Evolutionary conservation across 2,888 invertebrate species (phyloP), one percentile per base, ranked within the genome.

Genomic region (Gibbula magus): DNA sequence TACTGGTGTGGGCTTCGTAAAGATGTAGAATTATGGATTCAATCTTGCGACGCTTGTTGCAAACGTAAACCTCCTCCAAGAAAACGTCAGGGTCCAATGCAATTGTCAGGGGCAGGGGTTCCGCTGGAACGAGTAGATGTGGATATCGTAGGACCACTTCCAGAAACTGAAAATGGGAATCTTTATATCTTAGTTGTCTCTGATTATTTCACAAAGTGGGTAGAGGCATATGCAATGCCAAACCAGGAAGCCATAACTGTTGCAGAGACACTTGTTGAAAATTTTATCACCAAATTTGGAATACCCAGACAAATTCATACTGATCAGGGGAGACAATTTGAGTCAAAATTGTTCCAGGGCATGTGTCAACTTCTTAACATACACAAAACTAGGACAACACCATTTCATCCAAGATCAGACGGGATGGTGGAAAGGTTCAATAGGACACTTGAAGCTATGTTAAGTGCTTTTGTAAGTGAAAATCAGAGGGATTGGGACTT

Each of bases 181-280:
- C 51, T 75, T 16, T 86, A 85, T 74, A 83, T 87, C 18, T 79
- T 86, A 53, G 85, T 88, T 10, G 22, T 81, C 10, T 61, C 77
- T 1, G 84, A 85, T 67, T 85, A 86, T 74, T 87, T 83, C 78
- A 81, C 84, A n/a, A n/a, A n/a, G n/a, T n/a, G n/a, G n/a, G n/a
- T n/a, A n/a, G n/a, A n/a, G n/a, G n/a, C n/a, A n/a, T 8, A 86
- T 84, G 53, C 85, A 84, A 84, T 75, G 32, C 35, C 35, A 35
- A 35, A 35, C 35, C 35, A 35, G 7, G 78, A 79, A 2, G 84
- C 85, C 20, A 53, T 56, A 18, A 85, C 82, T 10, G 81, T 85
- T 3, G 86, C 85, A 18, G 84, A 83, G 32, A 81, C 79, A 8
- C 39, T 86, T 4, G 83, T 86, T 1, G 76, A 75, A n/a, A 81